Evolutionary conservation across 2,888 invertebrate genomes (phyloP).

Genomic region (Phortica okadai): DNA sequence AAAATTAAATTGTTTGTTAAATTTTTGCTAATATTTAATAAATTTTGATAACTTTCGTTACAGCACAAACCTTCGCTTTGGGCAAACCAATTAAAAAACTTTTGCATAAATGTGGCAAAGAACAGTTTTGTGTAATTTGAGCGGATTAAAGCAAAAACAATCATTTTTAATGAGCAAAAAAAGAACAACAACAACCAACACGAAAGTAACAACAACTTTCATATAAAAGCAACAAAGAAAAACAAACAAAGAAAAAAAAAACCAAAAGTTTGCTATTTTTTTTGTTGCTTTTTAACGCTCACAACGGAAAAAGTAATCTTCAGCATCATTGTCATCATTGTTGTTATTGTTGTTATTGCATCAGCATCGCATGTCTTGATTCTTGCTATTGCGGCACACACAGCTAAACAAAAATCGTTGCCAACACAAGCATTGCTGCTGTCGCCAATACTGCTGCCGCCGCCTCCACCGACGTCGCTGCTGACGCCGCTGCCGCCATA

Average conservation of each 20-base stretch:
- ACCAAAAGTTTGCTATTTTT: no score
- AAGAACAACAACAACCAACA: not conserved
- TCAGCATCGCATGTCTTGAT: no score
- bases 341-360: no score
- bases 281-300: no score
- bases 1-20: not conserved
- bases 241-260: not conserved
- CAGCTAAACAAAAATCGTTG: not conserved
- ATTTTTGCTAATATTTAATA: not conserved
- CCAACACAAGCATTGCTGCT: not conserved
- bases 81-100: not conserved
- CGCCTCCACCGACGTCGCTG: not conserved
- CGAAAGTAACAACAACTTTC: not conserved
- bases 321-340: no score
- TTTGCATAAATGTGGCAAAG: constrained; percentile 7
- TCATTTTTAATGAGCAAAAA: not conserved
- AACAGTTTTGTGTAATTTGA: not conserved
- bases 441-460: constrained; percentile 1
- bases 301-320: no score
- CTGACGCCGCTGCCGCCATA: constrained; percentile 32
- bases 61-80: not conserved
- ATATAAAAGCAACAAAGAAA: not conserved
- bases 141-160: not conserved
- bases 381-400: no score
- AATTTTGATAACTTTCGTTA: not conserved